phyloP scores from a whole-genome alignment of 2,113 vertebrate species.

The Malurus cyaneus region DNA sequence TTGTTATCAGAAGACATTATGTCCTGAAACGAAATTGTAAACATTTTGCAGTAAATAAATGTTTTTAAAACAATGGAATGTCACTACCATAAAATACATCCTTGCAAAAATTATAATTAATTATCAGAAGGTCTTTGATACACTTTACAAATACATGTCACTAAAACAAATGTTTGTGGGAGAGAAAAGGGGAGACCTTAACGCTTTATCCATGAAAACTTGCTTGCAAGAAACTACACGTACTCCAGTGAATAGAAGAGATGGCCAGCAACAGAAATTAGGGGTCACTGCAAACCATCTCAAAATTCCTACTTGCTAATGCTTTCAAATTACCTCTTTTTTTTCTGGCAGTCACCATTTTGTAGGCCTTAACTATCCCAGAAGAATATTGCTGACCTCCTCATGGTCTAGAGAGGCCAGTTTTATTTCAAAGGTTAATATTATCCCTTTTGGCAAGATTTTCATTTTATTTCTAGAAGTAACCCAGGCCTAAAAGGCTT shows the following conservation, averaged over 20 bases:
- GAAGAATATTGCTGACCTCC: background rate
- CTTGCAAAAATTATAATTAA: background rate
- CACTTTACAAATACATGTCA: background rate
- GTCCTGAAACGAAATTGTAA: background rate
- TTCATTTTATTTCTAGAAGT: constrained; percentile 12
- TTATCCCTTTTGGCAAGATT: background rate
- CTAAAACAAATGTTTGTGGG: background rate
- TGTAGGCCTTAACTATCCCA: background rate
- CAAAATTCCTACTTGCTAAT: background rate
- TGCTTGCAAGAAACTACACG: background rate
- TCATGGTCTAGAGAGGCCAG: background rate
- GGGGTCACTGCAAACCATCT: background rate
- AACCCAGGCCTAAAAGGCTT: background rate
- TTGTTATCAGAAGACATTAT: background rate
- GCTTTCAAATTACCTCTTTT: background rate
- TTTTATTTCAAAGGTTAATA: constrained; percentile 11
- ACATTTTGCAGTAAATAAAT: constrained; percentile 18
- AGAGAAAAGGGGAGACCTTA: background rate
- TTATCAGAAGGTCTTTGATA: background rate
- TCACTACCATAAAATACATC: background rate
- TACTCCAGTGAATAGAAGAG: background rate
- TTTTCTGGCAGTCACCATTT: background rate
- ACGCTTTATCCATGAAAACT: background rate
- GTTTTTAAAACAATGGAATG: background rate
- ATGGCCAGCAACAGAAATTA: background rate